These are phyloP conservation scores for Willowsia nigromaculata DNA, from an alignment of 2,888 invertebrate genomes.

Conservation along the genomic window DNA sequence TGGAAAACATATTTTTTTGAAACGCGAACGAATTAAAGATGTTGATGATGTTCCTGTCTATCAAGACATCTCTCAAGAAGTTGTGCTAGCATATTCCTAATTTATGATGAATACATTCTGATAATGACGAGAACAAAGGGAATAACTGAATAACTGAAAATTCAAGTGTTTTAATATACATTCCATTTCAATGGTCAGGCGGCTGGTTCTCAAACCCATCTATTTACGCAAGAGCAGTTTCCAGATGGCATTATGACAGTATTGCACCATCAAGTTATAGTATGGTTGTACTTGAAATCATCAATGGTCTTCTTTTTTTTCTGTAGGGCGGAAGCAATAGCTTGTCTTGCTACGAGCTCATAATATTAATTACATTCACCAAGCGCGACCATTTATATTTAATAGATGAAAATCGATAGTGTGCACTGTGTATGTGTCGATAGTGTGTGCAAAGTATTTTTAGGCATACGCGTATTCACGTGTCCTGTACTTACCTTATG, in stretches of 20 bases:
- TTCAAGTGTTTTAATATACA: not conserved
- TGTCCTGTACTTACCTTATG: not conserved
- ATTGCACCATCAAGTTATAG: conserved; percentile 46
- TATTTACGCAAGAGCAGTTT: conserved; percentile 42
- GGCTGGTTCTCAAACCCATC: not conserved
- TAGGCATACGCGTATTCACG: not conserved
- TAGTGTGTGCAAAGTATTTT: not conserved
- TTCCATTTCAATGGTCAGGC: not conserved
- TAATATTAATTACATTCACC: not conserved
- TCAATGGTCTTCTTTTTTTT: not conserved
- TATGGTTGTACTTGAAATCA: not conserved
- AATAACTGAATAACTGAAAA: not conserved
- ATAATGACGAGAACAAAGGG: conserved; percentile 44
- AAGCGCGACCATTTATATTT: not conserved
- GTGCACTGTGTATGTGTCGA: no score
- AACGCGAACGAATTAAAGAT: not conserved
- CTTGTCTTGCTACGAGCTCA: not conserved
- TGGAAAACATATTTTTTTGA: conserved; percentile 14
- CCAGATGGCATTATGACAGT: conserved; percentile 24
- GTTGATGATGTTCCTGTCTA: conserved; percentile 6
- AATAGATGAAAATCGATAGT: not conserved
- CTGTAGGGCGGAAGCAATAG: not conserved
- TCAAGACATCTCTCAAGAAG: not conserved
- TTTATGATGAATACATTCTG: conserved; percentile 44
- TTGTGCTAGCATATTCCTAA: not conserved